Conservation (phyloP, 2,888 invertebrate genomes). For the Drosophila buzzatii region DNA sequence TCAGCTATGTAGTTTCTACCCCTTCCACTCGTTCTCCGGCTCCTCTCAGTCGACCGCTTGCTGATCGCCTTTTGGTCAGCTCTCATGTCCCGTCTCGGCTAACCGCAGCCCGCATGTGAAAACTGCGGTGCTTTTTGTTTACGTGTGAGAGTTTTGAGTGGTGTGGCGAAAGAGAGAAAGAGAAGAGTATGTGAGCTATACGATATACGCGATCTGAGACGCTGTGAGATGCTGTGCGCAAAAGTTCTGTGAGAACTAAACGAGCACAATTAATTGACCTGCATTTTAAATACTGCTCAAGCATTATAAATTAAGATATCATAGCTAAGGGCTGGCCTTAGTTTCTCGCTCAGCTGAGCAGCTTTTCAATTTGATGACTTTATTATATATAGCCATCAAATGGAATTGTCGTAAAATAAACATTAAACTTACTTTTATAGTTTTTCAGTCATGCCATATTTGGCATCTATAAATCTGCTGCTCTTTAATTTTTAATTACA, state of each 20-base stretch:
- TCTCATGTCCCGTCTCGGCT: constrained; percentile 53
- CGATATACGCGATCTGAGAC: not conserved
- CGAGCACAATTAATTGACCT: constrained; percentile 27
- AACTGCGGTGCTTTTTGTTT: constrained; percentile 37
- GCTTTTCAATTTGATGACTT: not conserved
- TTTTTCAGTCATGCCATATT: not conserved
- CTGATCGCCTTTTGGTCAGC: constrained; percentile 44
- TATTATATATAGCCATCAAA: not conserved
- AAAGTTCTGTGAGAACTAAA: constrained; percentile 31
- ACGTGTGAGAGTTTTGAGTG: constrained; percentile 11
- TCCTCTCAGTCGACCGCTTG: constrained; percentile 5
- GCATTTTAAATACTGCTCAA: constrained; percentile 33
- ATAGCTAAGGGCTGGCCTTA: not conserved
- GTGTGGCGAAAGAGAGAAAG: not conserved
- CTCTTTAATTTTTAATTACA: not conserved
- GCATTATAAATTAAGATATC: constrained; percentile 12
- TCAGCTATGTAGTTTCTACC: not conserved
- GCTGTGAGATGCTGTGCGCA: constrained; percentile 11
- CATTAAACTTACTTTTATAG: constrained; percentile 1
- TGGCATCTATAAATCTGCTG: not conserved
- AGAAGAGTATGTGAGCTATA: constrained; percentile 2
- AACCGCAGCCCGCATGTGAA: constrained; percentile 72
- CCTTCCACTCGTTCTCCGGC: not conserved
- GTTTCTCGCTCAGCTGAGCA: not conserved
- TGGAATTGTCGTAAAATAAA: not conserved